Evolutionary conservation across 2,888 invertebrate genomes (phyloP), one percentile per base, ranked within the genome.

Genomic region (Phrixothrix hirtus): DNA sequence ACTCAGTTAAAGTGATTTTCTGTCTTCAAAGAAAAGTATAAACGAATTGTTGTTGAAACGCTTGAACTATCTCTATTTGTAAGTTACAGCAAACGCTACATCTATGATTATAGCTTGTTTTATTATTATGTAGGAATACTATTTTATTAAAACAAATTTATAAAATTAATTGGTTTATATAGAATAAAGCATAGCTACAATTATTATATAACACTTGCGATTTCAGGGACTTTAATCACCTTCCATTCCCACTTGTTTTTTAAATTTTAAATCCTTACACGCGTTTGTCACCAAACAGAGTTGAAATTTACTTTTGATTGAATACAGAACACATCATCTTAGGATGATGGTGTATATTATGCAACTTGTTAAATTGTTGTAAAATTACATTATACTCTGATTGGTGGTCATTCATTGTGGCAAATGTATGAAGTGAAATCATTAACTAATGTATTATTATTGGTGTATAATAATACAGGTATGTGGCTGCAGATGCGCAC

Each of bases 401-500:
- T 65, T 66, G 68, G 68, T 68, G 68, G 65, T 61, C 60, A 64
- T 68, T 60, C 48, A 65, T 63, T 65, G 64, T 65, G 68, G 66
- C 60, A 59, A 51, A 44, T 59, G 39, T 52, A 47, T 51, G 38
- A 60, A 61, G 53, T 62, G 59, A 66, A 63, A 66, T 63, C 62
- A 59, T 59, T 69, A 61, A 72, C 74, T 74, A 74, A 74, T 74
- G 70, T 69, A 68, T 72, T 71, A 73, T 72, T 73, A 71, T 74
- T 74, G 72, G 69, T 73, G 73, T 73, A 72, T 67, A 66, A 72
- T 70, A 72, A 73, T 69, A 70, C 72, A 74, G 74, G 74, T 73
- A 69, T 71, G 68, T 73, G 71, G 69, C 68, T 64, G 66, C 68
- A 68, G 66, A 69, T 67, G 64, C 61, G 59, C 67, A 64, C 66